These are phyloP conservation scores for Rhombomys opimus DNA, from an alignment of 2,113 vertebrate genomes.

Conservation along the genomic window DNA sequence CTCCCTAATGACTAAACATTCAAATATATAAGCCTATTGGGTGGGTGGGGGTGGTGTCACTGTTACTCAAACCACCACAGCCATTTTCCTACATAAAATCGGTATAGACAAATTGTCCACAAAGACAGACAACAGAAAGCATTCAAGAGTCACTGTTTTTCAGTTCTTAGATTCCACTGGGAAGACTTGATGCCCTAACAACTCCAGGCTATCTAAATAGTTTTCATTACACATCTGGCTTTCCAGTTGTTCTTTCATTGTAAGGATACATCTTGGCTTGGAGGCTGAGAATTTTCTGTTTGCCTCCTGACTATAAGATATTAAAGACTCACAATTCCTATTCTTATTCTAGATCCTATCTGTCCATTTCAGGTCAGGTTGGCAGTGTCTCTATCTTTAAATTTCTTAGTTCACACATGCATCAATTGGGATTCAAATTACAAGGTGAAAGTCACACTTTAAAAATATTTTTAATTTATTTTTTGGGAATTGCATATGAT, in stretches of 20 bases:
- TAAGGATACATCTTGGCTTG: background rate
- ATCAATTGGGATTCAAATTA: background rate
- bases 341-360: background rate
- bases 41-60: too few relatives aligned
- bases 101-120: background rate
- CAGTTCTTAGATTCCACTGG: conserved; percentile 1
- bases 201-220: background rate
- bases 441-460: background rate
- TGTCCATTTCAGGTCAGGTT: background rate
- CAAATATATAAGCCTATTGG: background rate
- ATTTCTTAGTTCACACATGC: background rate
- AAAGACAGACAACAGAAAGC: background rate
- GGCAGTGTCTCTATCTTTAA: background rate
- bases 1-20: background rate
- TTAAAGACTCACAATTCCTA: background rate
- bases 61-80: background rate
- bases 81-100: background rate
- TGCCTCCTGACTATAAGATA: background rate
- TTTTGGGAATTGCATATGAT: background rate
- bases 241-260: background rate
- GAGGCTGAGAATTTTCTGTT: background rate
- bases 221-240: background rate
- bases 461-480: background rate
- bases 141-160: background rate
- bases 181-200: background rate